Evolutionary conservation across 2,797 vertebrate species (phyloP).

Genomic region (Hylomyscus alleni): DNA sequence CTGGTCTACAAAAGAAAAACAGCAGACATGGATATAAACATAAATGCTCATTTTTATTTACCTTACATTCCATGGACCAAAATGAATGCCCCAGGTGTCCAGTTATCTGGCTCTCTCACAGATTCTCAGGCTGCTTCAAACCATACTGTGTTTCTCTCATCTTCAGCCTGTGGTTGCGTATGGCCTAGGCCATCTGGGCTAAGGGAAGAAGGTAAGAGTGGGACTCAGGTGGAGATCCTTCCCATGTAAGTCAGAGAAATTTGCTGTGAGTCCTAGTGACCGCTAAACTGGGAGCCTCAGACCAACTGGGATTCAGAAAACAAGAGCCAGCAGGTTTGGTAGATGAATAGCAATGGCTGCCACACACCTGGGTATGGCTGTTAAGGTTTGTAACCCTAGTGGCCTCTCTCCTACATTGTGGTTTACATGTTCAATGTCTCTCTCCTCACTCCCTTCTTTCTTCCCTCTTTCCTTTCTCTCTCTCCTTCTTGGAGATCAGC

Average conservation of each 20-base stretch:
- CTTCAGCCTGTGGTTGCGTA: background rate
- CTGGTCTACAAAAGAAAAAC: background rate
- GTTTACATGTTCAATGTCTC: background rate
- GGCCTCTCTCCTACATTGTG: background rate
- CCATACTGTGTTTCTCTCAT: background rate
- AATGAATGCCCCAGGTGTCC: no score
- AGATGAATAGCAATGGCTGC: background rate
- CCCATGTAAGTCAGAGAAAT: background rate
- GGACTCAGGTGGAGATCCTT: background rate
- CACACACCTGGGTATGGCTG: fast-evolving
- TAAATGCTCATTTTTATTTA: background rate
- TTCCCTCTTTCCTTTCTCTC: background rate
- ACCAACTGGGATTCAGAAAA: background rate
- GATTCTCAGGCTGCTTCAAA: background rate
- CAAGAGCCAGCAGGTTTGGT: no score
- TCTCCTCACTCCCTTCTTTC: background rate
- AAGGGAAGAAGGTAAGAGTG: background rate
- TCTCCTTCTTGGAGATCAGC: background rate
- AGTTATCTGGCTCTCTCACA: background rate
- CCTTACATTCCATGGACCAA: background rate
- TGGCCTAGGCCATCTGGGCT: background rate
- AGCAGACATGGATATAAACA: no score
- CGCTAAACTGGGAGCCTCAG: background rate
- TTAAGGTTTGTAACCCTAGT: background rate
- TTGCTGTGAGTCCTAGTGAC: background rate